Conservation (phyloP, 2,113 vertebrate species). For the Percopsis transmontana region DNA sequence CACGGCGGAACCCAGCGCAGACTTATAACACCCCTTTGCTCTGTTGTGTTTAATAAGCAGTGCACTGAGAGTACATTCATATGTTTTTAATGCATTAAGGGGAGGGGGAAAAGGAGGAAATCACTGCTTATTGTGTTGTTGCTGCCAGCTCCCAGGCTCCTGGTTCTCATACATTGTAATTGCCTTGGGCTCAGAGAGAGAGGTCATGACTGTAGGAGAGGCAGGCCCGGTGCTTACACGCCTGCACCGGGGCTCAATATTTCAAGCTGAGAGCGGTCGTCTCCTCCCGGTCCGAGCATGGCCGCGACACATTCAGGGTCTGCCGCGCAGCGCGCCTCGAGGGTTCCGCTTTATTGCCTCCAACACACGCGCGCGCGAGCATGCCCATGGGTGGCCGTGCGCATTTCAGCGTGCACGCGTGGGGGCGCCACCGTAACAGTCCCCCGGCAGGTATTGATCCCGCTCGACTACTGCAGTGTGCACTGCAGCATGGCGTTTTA, state of each 20-base stretch:
- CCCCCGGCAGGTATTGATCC: no score
- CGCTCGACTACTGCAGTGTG: no score
- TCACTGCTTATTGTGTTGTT: constrained; percentile 51
- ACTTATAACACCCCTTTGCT: constrained; percentile 26
- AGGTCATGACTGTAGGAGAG: constrained; percentile 60
- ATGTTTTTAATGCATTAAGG: constrained; percentile 45
- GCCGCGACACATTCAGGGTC: constrained; percentile 55
- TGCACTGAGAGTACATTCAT: constrained; percentile 48
- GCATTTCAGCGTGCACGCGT: background rate
- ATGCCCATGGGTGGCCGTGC: background rate
- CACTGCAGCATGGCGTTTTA: no score
- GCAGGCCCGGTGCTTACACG: constrained; percentile 51
- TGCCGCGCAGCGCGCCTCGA: no score
- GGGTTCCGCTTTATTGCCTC: constrained; percentile 7
- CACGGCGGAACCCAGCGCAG: background rate
- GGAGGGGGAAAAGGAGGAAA: constrained; percentile 42
- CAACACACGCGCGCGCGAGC: constrained; percentile 31
- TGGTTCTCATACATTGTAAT: constrained; percentile 65
- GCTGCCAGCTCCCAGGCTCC: constrained; percentile 37
- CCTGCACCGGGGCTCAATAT: constrained; percentile 57
- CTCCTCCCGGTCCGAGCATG: constrained; percentile 5
- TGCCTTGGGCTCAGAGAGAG: constrained; percentile 61
- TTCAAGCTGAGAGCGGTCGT: constrained; percentile 60
- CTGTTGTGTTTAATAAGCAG: constrained; percentile 41
- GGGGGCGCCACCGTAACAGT: no score